These are phyloP conservation scores for Euwallacea fornicatus DNA, from an alignment of 1,140 invertebrate species.

Conservation along the genomic window DNA sequence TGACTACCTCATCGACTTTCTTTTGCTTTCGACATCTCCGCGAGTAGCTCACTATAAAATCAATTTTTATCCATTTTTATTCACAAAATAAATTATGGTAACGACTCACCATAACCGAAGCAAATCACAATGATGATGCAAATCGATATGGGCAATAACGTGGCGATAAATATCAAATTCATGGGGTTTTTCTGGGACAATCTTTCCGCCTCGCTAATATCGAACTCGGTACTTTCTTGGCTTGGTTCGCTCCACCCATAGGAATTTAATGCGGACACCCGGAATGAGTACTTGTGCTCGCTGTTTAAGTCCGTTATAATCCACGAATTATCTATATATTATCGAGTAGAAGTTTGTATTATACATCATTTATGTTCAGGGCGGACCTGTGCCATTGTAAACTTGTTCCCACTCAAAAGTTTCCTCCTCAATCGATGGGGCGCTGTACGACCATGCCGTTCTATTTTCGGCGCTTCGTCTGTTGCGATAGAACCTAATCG, in stretches of 20 bases:
- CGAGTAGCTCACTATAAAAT: slow-evolving; percentile 32
- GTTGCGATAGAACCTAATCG: slow-evolving; percentile 46
- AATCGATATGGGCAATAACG: slow-evolving; percentile 58
- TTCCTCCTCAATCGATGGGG: slow-evolving; percentile 55
- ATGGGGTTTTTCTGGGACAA: slow-evolving; percentile 60
- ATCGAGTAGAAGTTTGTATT: too few relatives aligned
- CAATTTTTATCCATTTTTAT: neutral
- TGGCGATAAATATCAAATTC: slow-evolving; percentile 62
- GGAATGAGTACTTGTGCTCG: slow-evolving; percentile 67
- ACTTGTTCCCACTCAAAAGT: slow-evolving; percentile 64
- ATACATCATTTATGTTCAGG: too few relatives aligned
- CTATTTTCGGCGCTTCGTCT: slow-evolving; percentile 44
- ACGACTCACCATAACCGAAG: slow-evolving; percentile 57
- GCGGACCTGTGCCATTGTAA: slow-evolving; percentile 73
- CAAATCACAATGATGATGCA: slow-evolving; percentile 54
- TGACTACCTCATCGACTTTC: slow-evolving; percentile 33
- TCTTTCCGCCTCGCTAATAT: slow-evolving; percentile 59
- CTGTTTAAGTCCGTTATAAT: slow-evolving; percentile 68
- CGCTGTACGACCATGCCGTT: slow-evolving; percentile 46
- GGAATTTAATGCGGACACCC: slow-evolving; percentile 75
- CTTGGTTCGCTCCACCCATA: slow-evolving; percentile 80
- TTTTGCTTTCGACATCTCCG: slow-evolving; percentile 38
- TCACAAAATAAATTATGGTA: neutral
- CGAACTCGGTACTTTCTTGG: slow-evolving; percentile 57
- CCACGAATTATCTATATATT: slow-evolving; percentile 70